phyloP scores from a whole-genome alignment of 2,113 vertebrate species.

The Aleadryas rufinucha region DNA sequence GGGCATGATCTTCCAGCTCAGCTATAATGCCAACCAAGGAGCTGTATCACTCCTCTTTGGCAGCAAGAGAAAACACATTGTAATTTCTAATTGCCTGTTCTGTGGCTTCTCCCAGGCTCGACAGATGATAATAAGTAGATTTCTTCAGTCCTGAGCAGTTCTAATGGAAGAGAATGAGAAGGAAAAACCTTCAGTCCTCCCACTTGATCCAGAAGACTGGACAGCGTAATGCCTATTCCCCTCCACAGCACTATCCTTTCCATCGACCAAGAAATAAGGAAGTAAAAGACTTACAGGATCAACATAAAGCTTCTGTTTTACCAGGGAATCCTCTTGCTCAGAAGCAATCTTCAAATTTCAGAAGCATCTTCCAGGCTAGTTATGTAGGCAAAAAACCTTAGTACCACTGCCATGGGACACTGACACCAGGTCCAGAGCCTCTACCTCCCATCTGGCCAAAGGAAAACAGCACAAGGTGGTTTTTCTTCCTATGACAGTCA shows the following conservation, averaged over 20 bases:
- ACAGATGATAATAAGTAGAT: not conserved
- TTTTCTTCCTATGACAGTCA: not conserved
- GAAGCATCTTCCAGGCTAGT: not conserved
- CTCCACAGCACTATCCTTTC: too few species aligned
- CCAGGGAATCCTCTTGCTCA: not conserved
- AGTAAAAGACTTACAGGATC: not conserved
- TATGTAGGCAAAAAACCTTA: not conserved
- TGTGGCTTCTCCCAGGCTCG: not conserved
- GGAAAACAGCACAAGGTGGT: not conserved
- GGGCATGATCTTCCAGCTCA: not conserved
- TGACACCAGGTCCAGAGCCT: not conserved
- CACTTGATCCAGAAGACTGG: not conserved
- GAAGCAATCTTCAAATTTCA: not conserved
- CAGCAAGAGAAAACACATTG: not conserved
- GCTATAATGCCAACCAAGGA: not conserved
- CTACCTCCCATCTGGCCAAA: not conserved
- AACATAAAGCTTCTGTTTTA: not conserved
- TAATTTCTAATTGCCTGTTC: not conserved
- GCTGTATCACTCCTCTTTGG: not conserved
- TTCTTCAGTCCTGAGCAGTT: not conserved
- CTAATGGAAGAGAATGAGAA: not conserved
- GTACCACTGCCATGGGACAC: not conserved
- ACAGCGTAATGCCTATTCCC: rapidly evolving
- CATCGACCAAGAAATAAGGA: not conserved
- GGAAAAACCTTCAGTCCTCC: not conserved